phyloP scores from a whole-genome alignment of 2,888 invertebrate genomes.

The Stenolophus ochropezus region DNA sequence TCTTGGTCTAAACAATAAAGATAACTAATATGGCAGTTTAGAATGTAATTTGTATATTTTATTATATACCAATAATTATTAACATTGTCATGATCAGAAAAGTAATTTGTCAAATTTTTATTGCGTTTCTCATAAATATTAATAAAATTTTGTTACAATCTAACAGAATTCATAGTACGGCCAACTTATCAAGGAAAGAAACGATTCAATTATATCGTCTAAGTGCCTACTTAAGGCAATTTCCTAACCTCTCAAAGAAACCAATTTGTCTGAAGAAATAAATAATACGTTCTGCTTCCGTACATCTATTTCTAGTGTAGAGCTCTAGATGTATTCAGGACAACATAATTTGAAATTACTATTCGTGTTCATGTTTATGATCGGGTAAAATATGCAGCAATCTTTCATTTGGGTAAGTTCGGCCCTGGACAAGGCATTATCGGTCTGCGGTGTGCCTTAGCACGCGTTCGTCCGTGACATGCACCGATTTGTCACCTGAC shows the following conservation, averaged over 20 bases:
- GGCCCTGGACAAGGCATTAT: constrained; percentile 1
- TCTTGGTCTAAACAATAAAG: too few relatives aligned
- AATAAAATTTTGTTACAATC: neutral
- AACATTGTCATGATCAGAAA: too few relatives aligned
- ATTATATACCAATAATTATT: too few relatives aligned
- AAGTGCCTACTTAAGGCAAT: neutral
- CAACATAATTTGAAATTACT: neutral
- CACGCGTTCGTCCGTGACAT: constrained; percentile 37
- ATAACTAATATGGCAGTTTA: too few relatives aligned
- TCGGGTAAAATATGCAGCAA: neutral
- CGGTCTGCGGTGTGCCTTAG: constrained; percentile 1
- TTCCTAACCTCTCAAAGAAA: neutral
- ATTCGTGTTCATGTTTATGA: constrained; percentile 19
- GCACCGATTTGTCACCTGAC: constrained; percentile 32
- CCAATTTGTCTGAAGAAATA: neutral
- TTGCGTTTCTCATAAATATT: neutral
- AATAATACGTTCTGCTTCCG: neutral
- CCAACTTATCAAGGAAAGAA: too few relatives aligned
- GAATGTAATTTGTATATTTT: too few relatives aligned
- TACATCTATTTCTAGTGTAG: neutral
- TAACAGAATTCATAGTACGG: too few relatives aligned
- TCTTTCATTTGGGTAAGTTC: constrained; percentile 14
- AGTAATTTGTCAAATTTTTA: too few relatives aligned
- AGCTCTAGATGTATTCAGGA: neutral
- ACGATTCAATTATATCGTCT: too few relatives aligned